phyloP scores from a whole-genome alignment of 2,113 vertebrate species.

The Lepus americanus region DNA sequence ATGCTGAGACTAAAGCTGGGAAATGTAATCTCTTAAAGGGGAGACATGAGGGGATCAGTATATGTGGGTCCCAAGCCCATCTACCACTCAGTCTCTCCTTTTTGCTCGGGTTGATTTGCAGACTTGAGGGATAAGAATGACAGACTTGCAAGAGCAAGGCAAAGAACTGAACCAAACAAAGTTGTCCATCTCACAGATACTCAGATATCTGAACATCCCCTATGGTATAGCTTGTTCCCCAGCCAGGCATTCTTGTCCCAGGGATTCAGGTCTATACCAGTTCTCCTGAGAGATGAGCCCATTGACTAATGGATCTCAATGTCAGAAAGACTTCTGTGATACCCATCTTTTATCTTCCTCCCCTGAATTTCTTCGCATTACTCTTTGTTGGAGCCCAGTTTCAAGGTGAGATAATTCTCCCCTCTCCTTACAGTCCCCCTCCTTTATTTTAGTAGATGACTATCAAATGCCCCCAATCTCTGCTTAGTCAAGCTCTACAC shows the following conservation, averaged over 20 bases:
- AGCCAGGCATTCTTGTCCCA: neutral
- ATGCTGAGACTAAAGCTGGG: neutral
- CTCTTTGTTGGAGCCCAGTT: neutral
- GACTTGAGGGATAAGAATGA: neutral
- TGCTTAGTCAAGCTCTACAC: constrained; percentile 8
- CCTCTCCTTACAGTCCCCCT: neutral
- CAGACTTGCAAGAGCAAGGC: neutral
- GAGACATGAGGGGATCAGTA: neutral
- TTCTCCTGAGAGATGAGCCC: neutral
- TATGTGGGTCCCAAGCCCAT: neutral
- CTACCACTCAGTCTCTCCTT: neutral
- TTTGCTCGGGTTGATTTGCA: neutral
- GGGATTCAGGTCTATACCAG: neutral
- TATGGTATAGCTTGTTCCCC: neutral
- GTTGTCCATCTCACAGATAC: neutral
- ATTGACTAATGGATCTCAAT: neutral
- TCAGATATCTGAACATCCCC: too few species aligned
- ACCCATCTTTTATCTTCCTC: neutral
- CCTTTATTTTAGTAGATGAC: constrained; percentile 50
- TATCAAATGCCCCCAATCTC: constrained; percentile 22
- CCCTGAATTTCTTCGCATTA: constrained; percentile 36
- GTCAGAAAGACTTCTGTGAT: constrained; percentile 8
- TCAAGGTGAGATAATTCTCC: neutral
- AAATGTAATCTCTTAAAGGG: neutral
- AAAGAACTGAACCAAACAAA: neutral